Percentiles rank a stretch among this genome's conserved stretches.
Conservation (phyloP, 1,140 invertebrate species). For the Sipha flava region DNA sequence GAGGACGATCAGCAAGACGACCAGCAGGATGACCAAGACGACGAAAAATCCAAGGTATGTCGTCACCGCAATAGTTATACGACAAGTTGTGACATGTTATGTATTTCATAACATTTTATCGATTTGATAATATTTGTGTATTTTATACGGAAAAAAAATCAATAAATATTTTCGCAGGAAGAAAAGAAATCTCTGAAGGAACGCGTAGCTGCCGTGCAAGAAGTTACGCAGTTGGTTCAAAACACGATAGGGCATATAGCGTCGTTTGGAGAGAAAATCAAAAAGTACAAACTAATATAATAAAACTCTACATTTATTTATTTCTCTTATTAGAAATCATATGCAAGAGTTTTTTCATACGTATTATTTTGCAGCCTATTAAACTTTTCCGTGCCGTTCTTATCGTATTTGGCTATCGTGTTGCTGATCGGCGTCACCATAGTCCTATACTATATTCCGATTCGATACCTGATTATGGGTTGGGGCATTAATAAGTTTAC, state of each 20-base stretch:
- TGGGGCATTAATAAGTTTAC: constrained; percentile 98
- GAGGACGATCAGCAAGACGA: constrained; percentile 52
- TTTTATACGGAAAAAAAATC: too few relatives aligned
- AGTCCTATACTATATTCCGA: constrained; percentile 82
- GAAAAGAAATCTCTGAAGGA: constrained; percentile 94
- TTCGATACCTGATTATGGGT: constrained; percentile 83
- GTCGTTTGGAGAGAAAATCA: constrained; percentile 81
- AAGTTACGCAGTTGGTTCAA: constrained; percentile 89
- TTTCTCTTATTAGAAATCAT: too few relatives aligned
- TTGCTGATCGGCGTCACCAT: constrained; percentile 59
- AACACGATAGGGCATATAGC: constrained; percentile 88
- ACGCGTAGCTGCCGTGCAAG: constrained; percentile 85
- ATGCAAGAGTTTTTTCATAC: too few relatives aligned
- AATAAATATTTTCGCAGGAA: constrained; percentile 52
- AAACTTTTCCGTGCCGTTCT: constrained; percentile 94
- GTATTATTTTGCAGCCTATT: constrained; percentile 65
- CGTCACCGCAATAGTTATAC: neutral
- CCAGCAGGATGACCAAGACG: constrained; percentile 71
- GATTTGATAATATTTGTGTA: too few relatives aligned
- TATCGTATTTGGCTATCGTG: constrained; percentile 84
- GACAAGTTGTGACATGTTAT: too few relatives aligned
- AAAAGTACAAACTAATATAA: constrained; percentile 62
- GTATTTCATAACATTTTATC: too few relatives aligned
- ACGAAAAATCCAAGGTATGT: constrained; percentile 64
- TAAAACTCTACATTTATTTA: too few relatives aligned